Percentiles rank a stretch among this genome's conserved stretches.
Conservation (phyloP, 64 coral and sea anemone species). For the Porites australiensis region DNA sequence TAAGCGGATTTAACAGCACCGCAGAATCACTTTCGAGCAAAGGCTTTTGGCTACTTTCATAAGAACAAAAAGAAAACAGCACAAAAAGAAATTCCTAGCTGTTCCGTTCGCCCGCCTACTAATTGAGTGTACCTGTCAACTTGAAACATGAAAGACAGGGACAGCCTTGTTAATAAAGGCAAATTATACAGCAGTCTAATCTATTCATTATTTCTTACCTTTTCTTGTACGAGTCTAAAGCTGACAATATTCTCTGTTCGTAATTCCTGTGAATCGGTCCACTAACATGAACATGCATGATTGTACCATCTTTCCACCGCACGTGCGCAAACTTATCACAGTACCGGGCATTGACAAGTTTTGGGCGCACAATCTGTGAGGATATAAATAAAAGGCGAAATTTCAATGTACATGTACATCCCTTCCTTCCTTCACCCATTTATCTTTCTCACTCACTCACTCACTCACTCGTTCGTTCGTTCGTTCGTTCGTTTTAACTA, state of each 20-base stretch:
- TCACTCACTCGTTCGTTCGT: too few species aligned
- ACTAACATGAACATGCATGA: slow-evolving; percentile 95
- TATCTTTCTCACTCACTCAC: too few species aligned
- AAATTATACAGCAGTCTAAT: background rate
- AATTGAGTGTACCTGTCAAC: too few species aligned
- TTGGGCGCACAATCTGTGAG: slow-evolving; percentile 86
- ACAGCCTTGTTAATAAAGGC: too few species aligned
- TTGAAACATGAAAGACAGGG: background rate
- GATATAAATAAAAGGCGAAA: background rate
- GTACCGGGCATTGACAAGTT: slow-evolving; percentile 95
- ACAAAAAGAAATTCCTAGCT: too few species aligned
- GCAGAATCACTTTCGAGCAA: too few species aligned
- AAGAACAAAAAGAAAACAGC: too few species aligned
- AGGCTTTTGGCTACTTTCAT: too few species aligned
- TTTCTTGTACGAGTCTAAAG: slow-evolving; percentile 93
- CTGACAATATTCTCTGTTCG: slow-evolving; percentile 88
- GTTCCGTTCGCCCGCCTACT: too few species aligned
- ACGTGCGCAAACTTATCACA: slow-evolving; percentile 99
- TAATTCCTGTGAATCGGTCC: slow-evolving; percentile 95
- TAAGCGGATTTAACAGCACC: too few species aligned
- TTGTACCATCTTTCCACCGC: slow-evolving; percentile 97
- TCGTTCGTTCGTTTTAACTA: too few species aligned
- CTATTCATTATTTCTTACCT: slow-evolving; percentile 40
- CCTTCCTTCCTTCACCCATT: too few species aligned
- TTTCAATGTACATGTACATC: background rate